Base-by-base conservation (phyloP, 2,113 vertebrate genomes). In the Maylandia zebra region DNA sequence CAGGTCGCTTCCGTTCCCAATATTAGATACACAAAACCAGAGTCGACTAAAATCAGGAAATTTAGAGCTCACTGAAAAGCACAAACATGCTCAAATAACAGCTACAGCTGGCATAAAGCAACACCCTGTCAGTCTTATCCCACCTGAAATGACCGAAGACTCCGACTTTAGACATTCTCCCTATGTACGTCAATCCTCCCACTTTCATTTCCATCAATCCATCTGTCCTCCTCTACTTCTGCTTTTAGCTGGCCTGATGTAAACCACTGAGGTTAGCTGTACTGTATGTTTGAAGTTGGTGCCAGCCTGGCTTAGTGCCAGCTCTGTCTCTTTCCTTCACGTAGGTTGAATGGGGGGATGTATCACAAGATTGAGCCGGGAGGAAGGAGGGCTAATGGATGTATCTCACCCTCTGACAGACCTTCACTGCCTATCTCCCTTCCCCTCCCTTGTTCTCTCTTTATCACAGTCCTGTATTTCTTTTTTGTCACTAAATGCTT, bases 241-340 rank as follows among this genome's bases (percentile, higher is more conserved):
- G 82, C 85, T 86, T 92, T 90, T 91, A 93, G 90, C 90, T 86
- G 32, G 93, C 86, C 91, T 92, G 93, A 95, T 95, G 93, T 93
- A 91, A 94, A 91, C 91, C 90, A 91, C 94, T 88, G 88, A 82
- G 93, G 91, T 94, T 93, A 92, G 90, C 90, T 83, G 84, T 89
- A 90, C 90, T 94, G 92, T 91, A 94, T 90, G 90, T 95, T 95
- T 96, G 95, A 96, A 95, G 95, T 93, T 87, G 56, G 86, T 95
- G 95, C 95, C 94, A 95, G 92, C 22, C 94, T 96, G 95, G 96
- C 93, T 89, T 57, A 64, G 79, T 79, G 92, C 95, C 95, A 96
- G 85, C 76, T 76, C 82, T 87, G 90, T 96, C 88, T 94, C 89
- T 90, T 90, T 88, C 52, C 13, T 88, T 89, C 84, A 91, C 52